Evolutionary conservation across 1,140 invertebrate species (phyloP), one percentile per base, ranked within the genome.

Genomic region (Steinernema khuongi): DNA sequence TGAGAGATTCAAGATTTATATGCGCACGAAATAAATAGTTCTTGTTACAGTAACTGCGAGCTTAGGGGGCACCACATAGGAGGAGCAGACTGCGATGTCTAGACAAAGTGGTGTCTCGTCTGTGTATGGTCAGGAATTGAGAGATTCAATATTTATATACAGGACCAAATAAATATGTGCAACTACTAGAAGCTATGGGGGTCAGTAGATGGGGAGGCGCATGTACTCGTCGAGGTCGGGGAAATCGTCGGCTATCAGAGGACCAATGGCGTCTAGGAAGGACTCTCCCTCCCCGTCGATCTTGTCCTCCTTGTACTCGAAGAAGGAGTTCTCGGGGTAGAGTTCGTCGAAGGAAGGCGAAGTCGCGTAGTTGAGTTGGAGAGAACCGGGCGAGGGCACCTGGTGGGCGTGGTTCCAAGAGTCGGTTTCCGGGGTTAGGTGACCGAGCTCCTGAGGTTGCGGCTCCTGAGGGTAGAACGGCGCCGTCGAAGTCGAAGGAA

Each of bases 401-500:
- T 60, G 50, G 50, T 60, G 50, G 50, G 22, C 7, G 19, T 14
- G 36, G 7, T 41, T 60, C 50, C 50, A 60, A 7, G 50, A 7
- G 50, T 11, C 50, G 50, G 14, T 26, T 7, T 14, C 14, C 7
- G 50, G 7, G 14, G 19, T 60, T 22, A 60, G 50, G 50, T 60
- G 26, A 60, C 26, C 50, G 50, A 60, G 26, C 4, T 60, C 11
- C 14, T n/a, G 26, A 14, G 14, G 14, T 22, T 7, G 7, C 50
- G 11, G 50, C 7, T 60, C 14, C 14, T 60, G 14, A 7, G 11
- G 26, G 50, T 17, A 22, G 22, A 60, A 26, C 50, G 50, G 7
- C 50, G 50, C 50, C 50, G 11, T 11, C 50, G 50, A 60, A 60
- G 50, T 22, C 7, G 50, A 60, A 60, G 50, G 50, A 60, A 60